Conservation (phyloP, 2,113 vertebrate genomes). For the Artemisiospiza belli region DNA sequence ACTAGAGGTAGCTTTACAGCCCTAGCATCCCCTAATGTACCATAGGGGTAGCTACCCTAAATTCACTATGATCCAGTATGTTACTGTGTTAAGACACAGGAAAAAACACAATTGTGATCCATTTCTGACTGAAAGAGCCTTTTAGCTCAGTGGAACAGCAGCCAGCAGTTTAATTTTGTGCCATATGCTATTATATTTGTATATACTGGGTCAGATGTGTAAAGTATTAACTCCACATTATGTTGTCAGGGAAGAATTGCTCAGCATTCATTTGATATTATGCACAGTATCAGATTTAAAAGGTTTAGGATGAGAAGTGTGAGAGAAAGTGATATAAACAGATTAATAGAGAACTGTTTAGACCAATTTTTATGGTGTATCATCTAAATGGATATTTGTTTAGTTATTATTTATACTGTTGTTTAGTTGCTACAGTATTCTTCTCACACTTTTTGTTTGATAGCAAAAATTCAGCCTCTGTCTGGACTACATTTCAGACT, state of each 20-base stretch:
- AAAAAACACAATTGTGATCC: neutral
- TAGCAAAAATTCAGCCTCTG: neutral
- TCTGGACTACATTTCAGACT: neutral
- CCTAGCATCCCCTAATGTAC: neutral
- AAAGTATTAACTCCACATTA: neutral
- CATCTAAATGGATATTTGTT: neutral
- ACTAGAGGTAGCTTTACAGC: neutral
- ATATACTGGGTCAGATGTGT: neutral
- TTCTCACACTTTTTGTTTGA: neutral
- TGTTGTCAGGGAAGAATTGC: neutral
- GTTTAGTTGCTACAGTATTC: neutral
- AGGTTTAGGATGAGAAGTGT: neutral
- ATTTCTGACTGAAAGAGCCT: neutral
- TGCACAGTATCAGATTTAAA: neutral
- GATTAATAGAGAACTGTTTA: neutral
- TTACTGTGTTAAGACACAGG: neutral
- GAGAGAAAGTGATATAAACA: neutral
- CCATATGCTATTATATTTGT: neutral
- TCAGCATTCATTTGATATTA: neutral
- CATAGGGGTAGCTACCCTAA: neutral
- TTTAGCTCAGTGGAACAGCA: neutral
- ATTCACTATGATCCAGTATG: neutral
- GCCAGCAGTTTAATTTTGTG: neutral
- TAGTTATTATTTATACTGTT: neutral
- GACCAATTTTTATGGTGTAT: neutral